phyloP scores from a whole-genome alignment of 2,113 vertebrate genomes.

The Talpa occidentalis region DNA sequence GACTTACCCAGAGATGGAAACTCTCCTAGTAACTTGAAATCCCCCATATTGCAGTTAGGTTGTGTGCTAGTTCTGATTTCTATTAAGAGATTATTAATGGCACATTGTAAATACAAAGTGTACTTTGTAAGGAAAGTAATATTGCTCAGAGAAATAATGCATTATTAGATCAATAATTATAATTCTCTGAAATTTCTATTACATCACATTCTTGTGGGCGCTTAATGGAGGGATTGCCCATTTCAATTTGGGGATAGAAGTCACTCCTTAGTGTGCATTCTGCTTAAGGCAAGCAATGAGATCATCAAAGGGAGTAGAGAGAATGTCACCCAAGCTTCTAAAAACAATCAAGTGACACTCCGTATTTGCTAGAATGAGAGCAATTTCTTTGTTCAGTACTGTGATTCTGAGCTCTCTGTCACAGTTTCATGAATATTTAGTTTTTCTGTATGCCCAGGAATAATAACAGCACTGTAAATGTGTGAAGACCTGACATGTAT shows the following conservation, averaged over 20 bases:
- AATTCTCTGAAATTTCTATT: slow-evolving; percentile 4
- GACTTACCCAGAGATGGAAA: background rate
- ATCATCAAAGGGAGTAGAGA: background rate
- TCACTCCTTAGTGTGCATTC: background rate
- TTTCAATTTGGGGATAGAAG: slow-evolving; percentile 52
- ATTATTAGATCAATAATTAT: slow-evolving; percentile 10
- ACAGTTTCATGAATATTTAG: slow-evolving; percentile 70
- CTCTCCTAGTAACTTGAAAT: slow-evolving; percentile 10
- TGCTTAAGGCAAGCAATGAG: background rate
- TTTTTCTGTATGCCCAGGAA: slow-evolving; percentile 56
- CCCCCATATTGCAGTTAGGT: background rate
- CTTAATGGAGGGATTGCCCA: background rate
- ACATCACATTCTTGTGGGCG: background rate
- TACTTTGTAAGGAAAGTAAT: background rate
- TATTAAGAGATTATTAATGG: background rate
- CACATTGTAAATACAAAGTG: slow-evolving; percentile 23
- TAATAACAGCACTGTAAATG: slow-evolving; percentile 50
- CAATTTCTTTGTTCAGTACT: slow-evolving; percentile 63
- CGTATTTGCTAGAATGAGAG: slow-evolving; percentile 31
- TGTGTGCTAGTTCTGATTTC: slow-evolving; percentile 24
- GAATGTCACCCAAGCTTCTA: background rate
- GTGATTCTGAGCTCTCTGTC: slow-evolving; percentile 51
- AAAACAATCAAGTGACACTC: slow-evolving; percentile 32
- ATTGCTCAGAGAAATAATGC: slow-evolving; percentile 52
- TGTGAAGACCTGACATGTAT: background rate